A percentile compares a stretch with the other conserved stretches of the same genome.
Conservation (phyloP, 2,797 vertebrate genomes). For the Leontopithecus rosalia region DNA sequence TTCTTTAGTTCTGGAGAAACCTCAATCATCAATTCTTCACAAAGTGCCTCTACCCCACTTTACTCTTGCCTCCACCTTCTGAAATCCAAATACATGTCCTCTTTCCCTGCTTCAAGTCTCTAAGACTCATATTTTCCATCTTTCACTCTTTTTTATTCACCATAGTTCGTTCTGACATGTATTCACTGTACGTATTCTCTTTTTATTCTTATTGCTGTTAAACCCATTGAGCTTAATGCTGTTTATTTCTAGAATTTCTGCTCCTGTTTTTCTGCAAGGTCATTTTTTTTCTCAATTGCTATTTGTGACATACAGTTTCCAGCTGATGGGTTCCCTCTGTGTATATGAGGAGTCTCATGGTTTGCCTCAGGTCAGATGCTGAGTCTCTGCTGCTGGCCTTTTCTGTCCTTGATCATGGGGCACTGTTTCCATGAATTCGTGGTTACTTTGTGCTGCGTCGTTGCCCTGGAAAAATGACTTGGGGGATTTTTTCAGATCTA, state of each 20-base stretch:
- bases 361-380: background rate
- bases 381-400: background rate
- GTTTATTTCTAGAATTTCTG: background rate
- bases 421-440: background rate
- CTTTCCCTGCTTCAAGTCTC: background rate
- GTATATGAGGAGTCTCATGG: no score
- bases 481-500: background rate
- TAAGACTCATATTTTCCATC: background rate
- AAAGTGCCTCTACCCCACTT: background rate
- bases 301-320: background rate
- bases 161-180: background rate
- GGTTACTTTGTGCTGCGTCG: background rate
- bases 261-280: background rate
- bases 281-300: background rate
- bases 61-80: background rate
- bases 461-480: background rate
- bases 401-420: background rate
- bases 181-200: background rate
- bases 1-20: background rate
- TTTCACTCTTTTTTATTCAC: background rate
- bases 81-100: background rate
- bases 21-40: background rate
- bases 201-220: background rate
- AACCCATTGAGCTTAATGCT: background rate
- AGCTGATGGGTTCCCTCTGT: background rate